Evolutionary conservation across 2,113 vertebrate genomes (phyloP).

Genomic region (Condylura cristata): DNA sequence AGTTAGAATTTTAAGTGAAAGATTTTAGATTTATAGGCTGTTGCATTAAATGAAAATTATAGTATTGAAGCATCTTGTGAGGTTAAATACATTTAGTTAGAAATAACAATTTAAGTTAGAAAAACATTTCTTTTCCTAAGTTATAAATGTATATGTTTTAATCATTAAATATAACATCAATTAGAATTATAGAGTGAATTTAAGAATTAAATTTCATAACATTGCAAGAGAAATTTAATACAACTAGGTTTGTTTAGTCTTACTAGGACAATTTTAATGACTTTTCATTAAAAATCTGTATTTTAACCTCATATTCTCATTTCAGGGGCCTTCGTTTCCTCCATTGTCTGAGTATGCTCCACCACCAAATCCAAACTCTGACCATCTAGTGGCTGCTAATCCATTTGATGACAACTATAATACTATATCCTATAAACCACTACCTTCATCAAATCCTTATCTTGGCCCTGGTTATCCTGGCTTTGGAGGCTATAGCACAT

Average conservation of each 20-base stretch:
- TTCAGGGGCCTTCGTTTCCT: constrained; percentile 87
- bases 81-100: constrained; percentile 17
- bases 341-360: constrained; percentile 92
- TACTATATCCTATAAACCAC: constrained; percentile 86
- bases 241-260: constrained; percentile 10
- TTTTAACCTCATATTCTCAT: constrained; percentile 79
- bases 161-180: constrained; percentile 33
- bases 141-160: not conserved
- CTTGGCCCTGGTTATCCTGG: constrained; percentile 86
- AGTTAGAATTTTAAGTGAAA: constrained; percentile 53
- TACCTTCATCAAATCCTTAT: constrained; percentile 84
- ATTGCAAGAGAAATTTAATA: constrained; percentile 17
- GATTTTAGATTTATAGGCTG: not conserved
- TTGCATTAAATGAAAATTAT: constrained; percentile 26
- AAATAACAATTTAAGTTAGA: constrained; percentile 39
- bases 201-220: constrained; percentile 28
- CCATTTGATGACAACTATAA: constrained; percentile 93
- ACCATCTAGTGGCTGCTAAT: constrained; percentile 92
- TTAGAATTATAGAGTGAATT: not conserved
- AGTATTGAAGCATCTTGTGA: constrained; percentile 47
- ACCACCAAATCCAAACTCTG: constrained; percentile 90
- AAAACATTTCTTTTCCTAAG: constrained; percentile 39
- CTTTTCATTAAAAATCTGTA: constrained; percentile 55
- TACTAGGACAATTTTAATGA: not conserved
- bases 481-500: constrained; percentile 86